Conservation (phyloP, 2,113 vertebrate species). For the Hyla sarda region DNA sequence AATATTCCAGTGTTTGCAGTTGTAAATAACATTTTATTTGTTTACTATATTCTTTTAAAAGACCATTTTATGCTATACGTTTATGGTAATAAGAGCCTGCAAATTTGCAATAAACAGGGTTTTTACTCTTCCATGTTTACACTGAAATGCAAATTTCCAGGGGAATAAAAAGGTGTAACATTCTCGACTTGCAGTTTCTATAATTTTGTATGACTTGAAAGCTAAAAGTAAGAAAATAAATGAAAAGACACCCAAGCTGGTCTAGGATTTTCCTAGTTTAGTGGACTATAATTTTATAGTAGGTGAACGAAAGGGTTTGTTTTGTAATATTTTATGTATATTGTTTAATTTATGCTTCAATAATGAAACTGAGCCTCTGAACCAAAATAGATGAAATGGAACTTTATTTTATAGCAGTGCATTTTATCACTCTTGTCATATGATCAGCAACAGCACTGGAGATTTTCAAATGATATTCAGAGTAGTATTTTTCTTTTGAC, state of each 20-base stretch:
- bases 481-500: not conserved
- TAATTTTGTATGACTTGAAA: conserved; percentile 16
- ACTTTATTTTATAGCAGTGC: conserved; percentile 26
- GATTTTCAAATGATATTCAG: not conserved
- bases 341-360: conserved; percentile 25
- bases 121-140: conserved; percentile 44
- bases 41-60: conserved; percentile 25
- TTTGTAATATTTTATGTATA: conserved; percentile 4
- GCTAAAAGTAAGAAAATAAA: not conserved
- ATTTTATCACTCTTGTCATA: not conserved
- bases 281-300: not conserved
- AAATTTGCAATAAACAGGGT: conserved; percentile 41
- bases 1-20: conserved; percentile 28
- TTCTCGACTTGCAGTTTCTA: conserved; percentile 14
- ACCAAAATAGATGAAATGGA: conserved; percentile 19
- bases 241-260: too few species aligned
- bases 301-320: not conserved
- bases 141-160: conserved; percentile 9
- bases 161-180: conserved; percentile 13
- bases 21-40: conserved; percentile 33
- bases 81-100: conserved; percentile 33
- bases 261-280: not conserved
- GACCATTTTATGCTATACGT: conserved; percentile 37
- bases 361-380: conserved; percentile 19
- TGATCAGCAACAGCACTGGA: not conserved